A percentile compares a stretch with the other conserved stretches of the same genome.
Conservation (phyloP, 2,113 vertebrate genomes). For the Leptocoma aspasia region DNA sequence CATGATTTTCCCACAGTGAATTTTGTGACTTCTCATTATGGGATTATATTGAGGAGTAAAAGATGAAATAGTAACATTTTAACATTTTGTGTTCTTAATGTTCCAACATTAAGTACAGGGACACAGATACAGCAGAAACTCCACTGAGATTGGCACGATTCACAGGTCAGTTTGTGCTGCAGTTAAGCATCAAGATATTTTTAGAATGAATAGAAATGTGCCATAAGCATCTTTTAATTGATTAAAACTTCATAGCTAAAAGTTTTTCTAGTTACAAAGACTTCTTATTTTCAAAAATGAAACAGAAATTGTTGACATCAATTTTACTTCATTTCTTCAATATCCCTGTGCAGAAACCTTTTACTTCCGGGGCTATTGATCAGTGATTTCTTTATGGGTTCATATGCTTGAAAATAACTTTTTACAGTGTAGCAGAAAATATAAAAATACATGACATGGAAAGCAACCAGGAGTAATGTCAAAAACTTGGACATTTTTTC, state of each 20-base stretch:
- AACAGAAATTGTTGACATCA: neutral
- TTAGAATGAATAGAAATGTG: neutral
- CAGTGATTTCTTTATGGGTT: neutral
- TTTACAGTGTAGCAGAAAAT: neutral
- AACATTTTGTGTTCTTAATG: neutral
- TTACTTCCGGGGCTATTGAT: neutral
- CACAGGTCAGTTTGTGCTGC: neutral
- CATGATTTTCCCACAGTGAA: slow-evolving; percentile 2
- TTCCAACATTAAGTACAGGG: neutral
- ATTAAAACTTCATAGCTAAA: neutral
- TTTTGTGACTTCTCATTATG: neutral
- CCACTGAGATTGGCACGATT: neutral
- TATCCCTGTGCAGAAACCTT: neutral
- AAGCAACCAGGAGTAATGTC: neutral
- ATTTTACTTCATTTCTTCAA: neutral
- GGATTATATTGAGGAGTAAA: neutral
- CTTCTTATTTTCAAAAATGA: neutral
- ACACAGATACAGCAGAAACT: neutral
- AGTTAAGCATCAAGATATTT: neutral
- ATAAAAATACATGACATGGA: neutral
- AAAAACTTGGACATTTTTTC: neutral
- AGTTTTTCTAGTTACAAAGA: neutral
- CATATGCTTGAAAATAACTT: neutral
- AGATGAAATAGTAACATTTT: neutral
- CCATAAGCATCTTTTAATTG: neutral